Conservation (phyloP, 1,140 invertebrate genomes). For the Sinonovacula constricta region DNA sequence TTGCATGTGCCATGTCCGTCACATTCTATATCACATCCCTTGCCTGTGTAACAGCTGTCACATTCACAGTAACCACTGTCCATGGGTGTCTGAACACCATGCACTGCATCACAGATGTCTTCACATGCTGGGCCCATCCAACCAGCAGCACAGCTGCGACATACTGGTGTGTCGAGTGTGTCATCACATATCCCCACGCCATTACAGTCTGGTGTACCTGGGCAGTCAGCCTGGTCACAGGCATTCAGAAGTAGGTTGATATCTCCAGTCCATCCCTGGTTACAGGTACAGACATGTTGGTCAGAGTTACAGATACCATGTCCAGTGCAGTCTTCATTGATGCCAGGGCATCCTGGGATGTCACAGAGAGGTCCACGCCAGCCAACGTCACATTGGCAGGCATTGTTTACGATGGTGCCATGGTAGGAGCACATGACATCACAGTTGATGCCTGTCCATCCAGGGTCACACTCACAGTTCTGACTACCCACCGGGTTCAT, state of each 20-base stretch:
- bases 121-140: conserved; percentile 63
- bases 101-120: conserved; percentile 50
- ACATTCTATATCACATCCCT: conserved; percentile 58
- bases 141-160: conserved; percentile 53
- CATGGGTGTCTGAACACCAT: conserved; percentile 52
- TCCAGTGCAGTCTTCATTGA: conserved; percentile 60
- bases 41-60: conserved; percentile 55
- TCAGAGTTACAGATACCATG: conserved; percentile 68
- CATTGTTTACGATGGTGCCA: conserved; percentile 55
- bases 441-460: conserved; percentile 69
- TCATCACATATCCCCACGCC: conserved; percentile 56
- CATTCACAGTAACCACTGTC: conserved; percentile 56
- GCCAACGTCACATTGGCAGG: conserved; percentile 63
- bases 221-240: conserved; percentile 61
- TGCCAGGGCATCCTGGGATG: conserved; percentile 68
- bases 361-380: conserved; percentile 68
- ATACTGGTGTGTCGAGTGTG: conserved; percentile 52
- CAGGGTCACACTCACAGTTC: conserved; percentile 66
- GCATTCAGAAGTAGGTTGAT: conserved; percentile 39
- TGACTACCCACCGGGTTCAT: conserved; percentile 59
- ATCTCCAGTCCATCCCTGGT: conserved; percentile 66
- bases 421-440: conserved; percentile 66
- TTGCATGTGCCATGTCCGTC: conserved; percentile 55
- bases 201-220: conserved; percentile 60
- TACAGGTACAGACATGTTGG: conserved; percentile 65